Conservation (phyloP, 2,888 invertebrate species). For the Alloplasta piceator region DNA sequence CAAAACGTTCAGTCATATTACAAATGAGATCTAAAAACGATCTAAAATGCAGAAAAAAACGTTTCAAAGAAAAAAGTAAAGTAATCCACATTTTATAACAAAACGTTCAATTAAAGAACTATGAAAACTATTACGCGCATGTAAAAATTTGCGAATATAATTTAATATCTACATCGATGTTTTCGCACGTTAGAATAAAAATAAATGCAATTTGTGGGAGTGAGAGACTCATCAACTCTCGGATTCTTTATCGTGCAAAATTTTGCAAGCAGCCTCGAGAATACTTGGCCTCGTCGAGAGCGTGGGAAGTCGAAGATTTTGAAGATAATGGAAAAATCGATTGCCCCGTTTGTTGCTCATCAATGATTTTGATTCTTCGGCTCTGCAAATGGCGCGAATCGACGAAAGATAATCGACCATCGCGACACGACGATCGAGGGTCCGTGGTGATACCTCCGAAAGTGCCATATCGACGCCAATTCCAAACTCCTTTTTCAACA, state of each 20-base stretch:
- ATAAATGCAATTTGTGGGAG: too few species aligned
- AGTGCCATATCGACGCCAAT: constrained; percentile 80
- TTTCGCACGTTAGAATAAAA: constrained; percentile 8
- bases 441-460: constrained; percentile 83
- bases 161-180: constrained; percentile 26
- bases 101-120: constrained; percentile 16
- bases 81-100: constrained; percentile 43
- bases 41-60: background rate
- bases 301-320: constrained; percentile 83
- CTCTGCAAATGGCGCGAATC: constrained; percentile 88
- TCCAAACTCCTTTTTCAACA: constrained; percentile 71
- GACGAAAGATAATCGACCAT: constrained; percentile 89
- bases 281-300: constrained; percentile 72
- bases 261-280: constrained; percentile 77
- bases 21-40: constrained; percentile 3
- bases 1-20: constrained; percentile 17
- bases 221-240: constrained; percentile 36
- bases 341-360: constrained; percentile 88
- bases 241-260: constrained; percentile 72
- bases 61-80: background rate
- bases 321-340: constrained; percentile 92
- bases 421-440: constrained; percentile 85
- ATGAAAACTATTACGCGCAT: constrained; percentile 2
- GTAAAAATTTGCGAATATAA: constrained; percentile 3
- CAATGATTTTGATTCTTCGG: constrained; percentile 87